Evolutionary conservation across 1,140 invertebrate genomes (phyloP), one percentile per base, ranked within the genome.

Genomic region (Leptinotarsa undecemlineata): DNA sequence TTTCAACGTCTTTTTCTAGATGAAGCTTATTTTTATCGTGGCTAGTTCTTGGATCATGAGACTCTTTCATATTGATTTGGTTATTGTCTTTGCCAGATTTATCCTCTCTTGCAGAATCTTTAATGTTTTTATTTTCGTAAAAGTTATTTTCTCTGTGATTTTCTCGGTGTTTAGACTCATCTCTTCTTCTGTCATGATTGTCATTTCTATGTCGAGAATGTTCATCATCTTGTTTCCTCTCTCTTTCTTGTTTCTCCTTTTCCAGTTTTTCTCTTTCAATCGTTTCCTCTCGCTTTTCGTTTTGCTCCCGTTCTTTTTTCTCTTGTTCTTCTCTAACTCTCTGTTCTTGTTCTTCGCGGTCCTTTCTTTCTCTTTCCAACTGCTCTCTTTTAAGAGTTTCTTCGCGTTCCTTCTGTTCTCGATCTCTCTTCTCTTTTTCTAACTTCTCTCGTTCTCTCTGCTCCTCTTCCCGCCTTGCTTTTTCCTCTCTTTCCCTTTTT

Each of bases 341-440:
- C 75, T 87, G 82, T 73, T 76, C 88, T 77, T 87, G 88, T 69
- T 86, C 84, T 15, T 78, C 70, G 2, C 79, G 75, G 72, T 85
- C 81, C 72, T 76, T 84, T 61, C 84, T 84, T 21, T 81, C 71
- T 20, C 81, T 81, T 68, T 85, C 84, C 73, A 74, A 83, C 78
- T 74, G 82, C 76, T 79, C 23, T 48, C 76, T 75, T 71, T 84
- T 82, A 68, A 77, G 78, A 76, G 76, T 73, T 80, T 73, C 82
- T 79, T 78, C 15, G 17, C 75, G 66, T 74, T 83, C 82, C 73
- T 73, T 73, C 72, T 81, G 77, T 63, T 72, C 71, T 57, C 79
- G 75, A 77, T 86, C 80, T 78, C 86, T 74, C 71, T 76, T 82
- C 83, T 84, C 63, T 85, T 85, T 78, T 71, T 81, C 77, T 51